These are phyloP conservation scores for Alligator mississippiensis DNA, from an alignment of 2,113 vertebrate genomes.

Conservation along the genomic window DNA sequence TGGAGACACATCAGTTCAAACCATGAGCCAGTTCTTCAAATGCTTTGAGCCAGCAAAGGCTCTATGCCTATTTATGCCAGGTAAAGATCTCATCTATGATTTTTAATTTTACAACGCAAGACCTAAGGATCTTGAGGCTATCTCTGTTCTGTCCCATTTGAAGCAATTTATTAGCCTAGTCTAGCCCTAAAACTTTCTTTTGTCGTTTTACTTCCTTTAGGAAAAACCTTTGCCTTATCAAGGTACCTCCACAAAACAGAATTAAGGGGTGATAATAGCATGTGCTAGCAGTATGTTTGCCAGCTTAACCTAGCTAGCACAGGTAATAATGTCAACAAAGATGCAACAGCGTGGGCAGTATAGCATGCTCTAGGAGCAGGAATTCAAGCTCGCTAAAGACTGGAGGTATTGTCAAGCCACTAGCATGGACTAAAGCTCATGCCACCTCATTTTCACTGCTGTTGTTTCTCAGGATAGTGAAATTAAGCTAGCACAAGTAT, in stretches of 20 bases:
- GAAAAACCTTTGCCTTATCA: not conserved
- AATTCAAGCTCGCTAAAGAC: not conserved
- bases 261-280: not conserved
- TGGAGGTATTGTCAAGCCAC: not conserved
- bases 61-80: not conserved
- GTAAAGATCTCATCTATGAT: not conserved
- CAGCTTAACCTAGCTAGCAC: not conserved
- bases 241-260: not conserved
- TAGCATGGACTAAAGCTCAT: too few species aligned
- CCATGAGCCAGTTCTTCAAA: not conserved
- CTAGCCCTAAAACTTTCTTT: rapidly evolving
- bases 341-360: not conserved
- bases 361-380: not conserved
- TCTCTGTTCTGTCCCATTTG: not conserved
- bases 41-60: not conserved
- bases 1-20: not conserved
- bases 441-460: too few species aligned
- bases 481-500: conserved; percentile 4
- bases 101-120: not conserved
- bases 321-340: not conserved
- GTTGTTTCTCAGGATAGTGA: too few species aligned
- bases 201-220: not conserved
- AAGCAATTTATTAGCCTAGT: not conserved
- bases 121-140: not conserved
- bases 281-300: not conserved